A percentile compares a stretch with the other conserved stretches of the same genome.
Evolutionary conservation across 2,113 vertebrate genomes (phyloP).

Genomic region (Tachuris rubrigastra): DNA sequence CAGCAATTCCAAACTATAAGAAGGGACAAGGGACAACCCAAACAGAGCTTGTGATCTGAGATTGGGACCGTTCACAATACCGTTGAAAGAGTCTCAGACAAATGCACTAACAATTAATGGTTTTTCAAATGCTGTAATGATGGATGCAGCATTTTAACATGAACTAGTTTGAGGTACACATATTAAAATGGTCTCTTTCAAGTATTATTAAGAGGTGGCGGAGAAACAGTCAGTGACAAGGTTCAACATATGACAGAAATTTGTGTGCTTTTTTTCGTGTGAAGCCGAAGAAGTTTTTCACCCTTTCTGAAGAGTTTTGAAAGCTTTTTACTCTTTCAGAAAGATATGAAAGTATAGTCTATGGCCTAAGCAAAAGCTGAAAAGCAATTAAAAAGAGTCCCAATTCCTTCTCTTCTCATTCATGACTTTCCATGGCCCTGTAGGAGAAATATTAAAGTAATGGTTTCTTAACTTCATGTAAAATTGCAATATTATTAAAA

Average conservation of each 20-base stretch:
- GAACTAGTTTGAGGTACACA: neutral
- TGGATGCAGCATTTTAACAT: neutral
- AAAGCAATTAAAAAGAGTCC: conserved; percentile 11
- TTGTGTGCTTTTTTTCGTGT: neutral
- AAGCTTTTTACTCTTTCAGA: neutral
- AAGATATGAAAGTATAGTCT: neutral
- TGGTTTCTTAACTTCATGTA: neutral
- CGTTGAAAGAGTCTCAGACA: neutral
- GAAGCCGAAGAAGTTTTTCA: neutral
- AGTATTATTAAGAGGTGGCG: neutral
- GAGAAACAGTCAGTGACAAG: neutral
- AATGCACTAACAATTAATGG: neutral
- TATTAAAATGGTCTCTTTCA: neutral
- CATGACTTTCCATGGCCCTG: neutral
- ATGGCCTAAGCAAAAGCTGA: conserved; percentile 4
- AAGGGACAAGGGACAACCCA: neutral
- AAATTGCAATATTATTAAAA: neutral
- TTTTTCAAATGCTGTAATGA: neutral
- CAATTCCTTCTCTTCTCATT: neutral
- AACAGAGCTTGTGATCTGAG: neutral
- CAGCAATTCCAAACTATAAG: neutral
- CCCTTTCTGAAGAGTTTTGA: neutral
- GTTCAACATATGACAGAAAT: neutral
- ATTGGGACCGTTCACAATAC: rapidly evolving
- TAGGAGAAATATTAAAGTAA: neutral